Evolutionary conservation across 2,797 vertebrate genomes (phyloP), one percentile per base, ranked within the genome.

Genomic region (Myotis vivesi): DNA sequence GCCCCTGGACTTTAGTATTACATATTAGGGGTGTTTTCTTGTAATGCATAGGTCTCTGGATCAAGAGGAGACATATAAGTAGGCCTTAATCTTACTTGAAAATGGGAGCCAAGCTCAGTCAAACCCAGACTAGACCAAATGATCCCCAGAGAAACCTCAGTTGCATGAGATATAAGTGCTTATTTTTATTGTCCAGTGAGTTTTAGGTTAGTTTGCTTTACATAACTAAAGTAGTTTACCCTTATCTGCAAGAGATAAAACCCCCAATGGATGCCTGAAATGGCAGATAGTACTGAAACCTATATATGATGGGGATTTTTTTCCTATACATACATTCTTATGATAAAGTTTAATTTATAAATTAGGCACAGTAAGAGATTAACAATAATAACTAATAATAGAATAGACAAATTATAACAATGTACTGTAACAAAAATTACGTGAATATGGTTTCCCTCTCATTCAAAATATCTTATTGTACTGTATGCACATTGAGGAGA

Each of bases 151-250:
- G 5, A 89, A 51, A 68, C 8, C 5, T 33, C n/a, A 95, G 12
- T 53, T 57, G 12, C 53, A 71, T 28, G 15, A 80, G 20, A 80
- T 64, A 79, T 17, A 83, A 79, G 36, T 89, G 53, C 57, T 84
- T 92, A 55, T 55, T 87, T 12, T 55, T 75, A 71, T 12, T 73
- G 85, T 77, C 13, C 17, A 82, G 15, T 62, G 46, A 80, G 33
- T 69, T 96, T 84, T n/a, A 16, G 7, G 12, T 92, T 95, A 62
- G 23, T 71, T 87, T 81, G 6, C 36, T 75, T 77, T 82, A 84
- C 0, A 71, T 7, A 0, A 72, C 25, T 82, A 59, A 9, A 46
- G 11, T 46, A 33, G 4, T 22, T 36, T 6, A 28, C 17, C 77
- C 1, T 36, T 5, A 46, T 33, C 41, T 15, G 20, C 25, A 3